Percentiles rank a stretch among this genome's conserved stretches.
Conservation (phyloP, 2,888 invertebrate genomes). For the Oscheius myriophilus region DNA sequence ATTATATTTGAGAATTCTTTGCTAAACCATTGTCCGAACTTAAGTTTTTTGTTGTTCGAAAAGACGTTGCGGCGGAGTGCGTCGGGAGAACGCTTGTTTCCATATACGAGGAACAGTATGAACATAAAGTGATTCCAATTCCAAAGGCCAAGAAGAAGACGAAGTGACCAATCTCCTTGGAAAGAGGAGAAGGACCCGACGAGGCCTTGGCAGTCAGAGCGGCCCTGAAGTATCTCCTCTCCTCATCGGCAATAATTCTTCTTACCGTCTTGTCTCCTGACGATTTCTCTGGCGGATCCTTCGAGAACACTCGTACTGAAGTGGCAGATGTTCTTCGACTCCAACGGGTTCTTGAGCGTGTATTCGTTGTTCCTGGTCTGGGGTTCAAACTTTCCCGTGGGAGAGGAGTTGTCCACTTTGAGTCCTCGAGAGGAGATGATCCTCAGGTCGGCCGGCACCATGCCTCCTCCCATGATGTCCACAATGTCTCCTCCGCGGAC, state of each 20-base stretch:
- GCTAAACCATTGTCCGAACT: no score
- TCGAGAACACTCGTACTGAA: constrained; percentile 84
- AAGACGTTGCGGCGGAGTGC: no score
- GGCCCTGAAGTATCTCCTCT: no score
- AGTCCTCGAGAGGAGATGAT: constrained; percentile 92
- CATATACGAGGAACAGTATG: constrained; percentile 90
- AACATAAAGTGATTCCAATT: constrained; percentile 90
- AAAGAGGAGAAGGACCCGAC: constrained; percentile 83
- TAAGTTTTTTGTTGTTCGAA: no score
- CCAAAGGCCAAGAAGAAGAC: constrained; percentile 74
- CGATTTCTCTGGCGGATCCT: constrained; percentile 78
- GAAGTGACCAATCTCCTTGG: constrained; percentile 98
- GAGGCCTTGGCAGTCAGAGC: constrained; percentile 84
- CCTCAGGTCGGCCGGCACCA: constrained; percentile 95
- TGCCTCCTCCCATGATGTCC: constrained; percentile 97
- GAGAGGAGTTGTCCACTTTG: constrained; percentile 82
- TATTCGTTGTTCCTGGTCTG: constrained; percentile 83
- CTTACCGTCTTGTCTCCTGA: constrained; percentile 82
- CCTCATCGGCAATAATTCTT: constrained; percentile 80
- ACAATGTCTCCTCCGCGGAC: constrained; percentile 95
- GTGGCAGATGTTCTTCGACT: constrained; percentile 83
- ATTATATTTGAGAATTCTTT: no score
- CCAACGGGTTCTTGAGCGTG: constrained; percentile 90
- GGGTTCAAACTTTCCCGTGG: constrained; percentile 83
- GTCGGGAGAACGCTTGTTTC: no score